phyloP scores from a whole-genome alignment of 2,797 vertebrate genomes.

The Lutjanus campechanus region DNA sequence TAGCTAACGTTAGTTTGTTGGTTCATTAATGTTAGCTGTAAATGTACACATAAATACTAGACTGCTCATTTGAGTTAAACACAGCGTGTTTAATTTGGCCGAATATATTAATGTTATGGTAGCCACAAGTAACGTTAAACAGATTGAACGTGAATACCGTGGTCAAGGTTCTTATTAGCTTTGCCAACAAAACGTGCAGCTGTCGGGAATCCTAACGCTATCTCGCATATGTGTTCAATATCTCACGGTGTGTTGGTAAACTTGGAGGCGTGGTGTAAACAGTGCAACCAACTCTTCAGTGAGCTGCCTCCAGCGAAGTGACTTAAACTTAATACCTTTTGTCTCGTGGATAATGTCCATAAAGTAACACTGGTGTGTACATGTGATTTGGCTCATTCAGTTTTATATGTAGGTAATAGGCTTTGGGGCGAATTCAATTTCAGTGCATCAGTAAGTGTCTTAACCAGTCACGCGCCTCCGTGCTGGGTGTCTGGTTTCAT shows the following conservation, averaged over 20 bases:
- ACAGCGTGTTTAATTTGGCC: neutral
- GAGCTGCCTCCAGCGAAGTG: constrained; percentile 6
- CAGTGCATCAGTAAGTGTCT: constrained; percentile 67
- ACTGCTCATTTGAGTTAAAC: neutral
- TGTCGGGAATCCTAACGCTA: neutral
- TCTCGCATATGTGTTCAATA: constrained; percentile 61
- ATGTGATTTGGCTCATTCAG: constrained; percentile 20
- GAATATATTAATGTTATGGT: neutral
- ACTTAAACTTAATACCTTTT: neutral
- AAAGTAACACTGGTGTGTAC: constrained; percentile 5
- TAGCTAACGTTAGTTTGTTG: neutral
- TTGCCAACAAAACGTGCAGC: neutral
- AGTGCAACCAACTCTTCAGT: neutral
- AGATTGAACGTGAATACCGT: neutral
- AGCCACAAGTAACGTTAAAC: neutral
- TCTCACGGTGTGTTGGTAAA: constrained; percentile 74
- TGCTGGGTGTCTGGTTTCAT: constrained; percentile 78
- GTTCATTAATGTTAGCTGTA: neutral
- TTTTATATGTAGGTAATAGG: constrained; percentile 37
- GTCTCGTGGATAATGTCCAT: neutral
- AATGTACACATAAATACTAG: neutral
- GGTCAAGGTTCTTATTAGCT: neutral
- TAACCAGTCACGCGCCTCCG: constrained; percentile 73
- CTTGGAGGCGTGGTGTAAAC: constrained; percentile 76
- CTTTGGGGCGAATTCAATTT: constrained; percentile 59